These are phyloP conservation scores for Panzeria rudis DNA, from an alignment of 2,888 invertebrate species.

Conservation along the genomic window DNA sequence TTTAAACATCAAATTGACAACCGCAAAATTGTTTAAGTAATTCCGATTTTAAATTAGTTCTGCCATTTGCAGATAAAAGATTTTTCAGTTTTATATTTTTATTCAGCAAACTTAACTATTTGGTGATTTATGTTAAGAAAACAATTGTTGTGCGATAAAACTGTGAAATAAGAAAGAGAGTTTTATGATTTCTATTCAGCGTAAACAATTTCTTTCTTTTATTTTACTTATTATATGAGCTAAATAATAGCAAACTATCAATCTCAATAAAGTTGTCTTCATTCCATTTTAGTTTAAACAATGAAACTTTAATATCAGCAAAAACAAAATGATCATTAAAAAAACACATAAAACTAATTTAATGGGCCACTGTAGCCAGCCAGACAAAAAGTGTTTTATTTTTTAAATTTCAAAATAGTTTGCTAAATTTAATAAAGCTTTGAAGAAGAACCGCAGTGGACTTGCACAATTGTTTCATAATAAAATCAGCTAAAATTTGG, in stretches of 20 bases:
- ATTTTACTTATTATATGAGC: not conserved
- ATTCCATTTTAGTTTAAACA: conserved; percentile 43
- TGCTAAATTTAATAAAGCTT: conserved; percentile 12
- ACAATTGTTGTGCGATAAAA: not conserved
- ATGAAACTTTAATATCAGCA: conserved; percentile 12
- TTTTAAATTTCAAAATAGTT: conserved; percentile 12
- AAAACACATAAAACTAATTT: conserved; percentile 53
- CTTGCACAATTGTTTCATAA: conserved; percentile 34
- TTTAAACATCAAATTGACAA: not conserved
- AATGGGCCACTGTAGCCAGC: conserved; percentile 54
- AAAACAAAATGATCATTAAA: no score
- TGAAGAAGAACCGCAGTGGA: not conserved
- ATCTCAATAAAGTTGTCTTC: conserved; percentile 12
- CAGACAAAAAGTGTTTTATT: conserved; percentile 4
- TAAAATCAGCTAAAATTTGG: conserved; percentile 28
- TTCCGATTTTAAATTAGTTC: conserved; percentile 5
- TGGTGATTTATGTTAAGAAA: conserved; percentile 15
- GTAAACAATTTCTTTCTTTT: not conserved
- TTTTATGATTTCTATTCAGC: not conserved
- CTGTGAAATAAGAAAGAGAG: conserved; percentile 28
- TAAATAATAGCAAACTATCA: conserved; percentile 52
- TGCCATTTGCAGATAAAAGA: not conserved
- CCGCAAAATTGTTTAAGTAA: not conserved
- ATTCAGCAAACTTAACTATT: conserved; percentile 12
- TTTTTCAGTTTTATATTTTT: not conserved